Evolutionary conservation across 2,888 invertebrate genomes (phyloP).

Genomic region (Ametastegia equiseti): DNA sequence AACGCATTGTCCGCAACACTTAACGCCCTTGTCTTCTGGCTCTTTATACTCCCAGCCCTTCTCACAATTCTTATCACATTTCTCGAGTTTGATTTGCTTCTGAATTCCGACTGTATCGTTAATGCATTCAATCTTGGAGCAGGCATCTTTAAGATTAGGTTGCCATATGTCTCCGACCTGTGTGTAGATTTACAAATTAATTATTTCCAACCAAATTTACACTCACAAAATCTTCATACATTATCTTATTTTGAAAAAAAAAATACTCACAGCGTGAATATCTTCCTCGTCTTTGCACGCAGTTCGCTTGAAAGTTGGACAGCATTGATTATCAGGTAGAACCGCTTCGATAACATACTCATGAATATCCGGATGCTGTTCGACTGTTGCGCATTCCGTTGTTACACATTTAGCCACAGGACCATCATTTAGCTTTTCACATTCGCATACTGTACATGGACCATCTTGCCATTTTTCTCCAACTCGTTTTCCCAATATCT

Average conservation of each 20-base stretch:
- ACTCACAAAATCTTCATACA: background rate
- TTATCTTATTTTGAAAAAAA: background rate
- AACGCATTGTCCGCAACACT: slow-evolving; percentile 83
- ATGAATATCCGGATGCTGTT: slow-evolving; percentile 74
- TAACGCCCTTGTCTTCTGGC: slow-evolving; percentile 69
- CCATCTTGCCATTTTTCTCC: slow-evolving; percentile 85
- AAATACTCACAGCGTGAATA: slow-evolving; percentile 63
- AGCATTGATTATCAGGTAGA: slow-evolving; percentile 81
- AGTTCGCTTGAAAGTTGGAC: slow-evolving; percentile 78
- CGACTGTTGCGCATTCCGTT: slow-evolving; percentile 77
- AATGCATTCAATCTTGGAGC: slow-evolving; percentile 64
- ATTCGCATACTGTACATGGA: slow-evolving; percentile 83
- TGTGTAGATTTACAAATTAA: background rate
- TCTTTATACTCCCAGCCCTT: slow-evolving; percentile 81
- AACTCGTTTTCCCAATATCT: slow-evolving; percentile 56
- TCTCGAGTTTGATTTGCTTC: slow-evolving; percentile 60
- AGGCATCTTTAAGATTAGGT: slow-evolving; percentile 62
- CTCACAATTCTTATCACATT: slow-evolving; percentile 64
- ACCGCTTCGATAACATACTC: slow-evolving; percentile 80
- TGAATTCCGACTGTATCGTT: slow-evolving; percentile 57
- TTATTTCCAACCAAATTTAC: slow-evolving; percentile 7
- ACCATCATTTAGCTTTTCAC: slow-evolving; percentile 73
- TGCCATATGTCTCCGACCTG: slow-evolving; percentile 66
- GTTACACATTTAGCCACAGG: slow-evolving; percentile 76
- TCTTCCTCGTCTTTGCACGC: slow-evolving; percentile 78